These are phyloP conservation scores for Pongo pygmaeus DNA, from an alignment of 2,113 vertebrate species.

Conservation along the genomic window DNA sequence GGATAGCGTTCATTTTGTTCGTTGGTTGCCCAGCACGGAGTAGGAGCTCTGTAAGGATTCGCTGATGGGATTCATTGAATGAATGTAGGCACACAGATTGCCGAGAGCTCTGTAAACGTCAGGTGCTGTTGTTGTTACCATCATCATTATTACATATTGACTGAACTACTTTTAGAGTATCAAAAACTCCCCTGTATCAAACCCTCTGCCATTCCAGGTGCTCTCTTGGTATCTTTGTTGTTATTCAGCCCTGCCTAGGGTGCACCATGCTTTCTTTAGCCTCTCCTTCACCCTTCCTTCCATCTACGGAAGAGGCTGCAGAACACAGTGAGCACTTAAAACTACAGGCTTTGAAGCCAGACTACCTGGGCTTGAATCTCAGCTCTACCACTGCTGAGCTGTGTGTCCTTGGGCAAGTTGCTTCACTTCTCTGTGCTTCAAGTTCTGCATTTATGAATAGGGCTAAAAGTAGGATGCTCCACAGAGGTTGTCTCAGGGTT, in stretches of 20 bases:
- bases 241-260: not conserved
- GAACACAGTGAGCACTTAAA: not conserved
- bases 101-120: not conserved
- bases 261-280: not conserved
- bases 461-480: not conserved
- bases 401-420: not conserved
- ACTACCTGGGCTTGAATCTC: not conserved
- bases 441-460: not conserved
- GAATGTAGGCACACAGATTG: not conserved
- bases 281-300: not conserved
- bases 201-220: not conserved
- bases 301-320: not conserved
- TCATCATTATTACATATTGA: accelerated
- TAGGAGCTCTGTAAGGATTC: not conserved
- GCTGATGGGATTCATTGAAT: not conserved
- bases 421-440: not conserved
- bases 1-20: not conserved
- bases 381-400: not conserved
- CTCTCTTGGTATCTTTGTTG: not conserved
- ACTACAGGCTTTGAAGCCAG: not conserved
- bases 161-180: not conserved
- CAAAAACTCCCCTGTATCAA: not conserved
- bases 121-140: not conserved
- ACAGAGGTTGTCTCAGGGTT: not conserved
- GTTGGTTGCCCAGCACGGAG: not conserved